phyloP scores from a whole-genome alignment of 2,888 invertebrate species.

The Chrysodeixis includens region DNA sequence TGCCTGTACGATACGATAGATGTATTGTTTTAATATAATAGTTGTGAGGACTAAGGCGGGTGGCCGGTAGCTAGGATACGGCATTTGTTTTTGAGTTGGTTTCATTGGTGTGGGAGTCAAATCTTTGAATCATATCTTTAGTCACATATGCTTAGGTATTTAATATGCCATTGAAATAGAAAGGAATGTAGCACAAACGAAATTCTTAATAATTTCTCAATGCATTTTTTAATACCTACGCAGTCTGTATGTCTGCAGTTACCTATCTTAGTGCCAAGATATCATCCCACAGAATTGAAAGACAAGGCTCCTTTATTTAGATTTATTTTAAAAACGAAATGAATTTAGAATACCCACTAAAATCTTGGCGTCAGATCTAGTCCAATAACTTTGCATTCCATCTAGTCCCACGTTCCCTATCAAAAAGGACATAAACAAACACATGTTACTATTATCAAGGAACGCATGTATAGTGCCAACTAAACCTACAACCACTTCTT shows the following conservation, averaged over 20 bases:
- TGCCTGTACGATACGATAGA: conserved; percentile 30
- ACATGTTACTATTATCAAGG: conserved; percentile 4
- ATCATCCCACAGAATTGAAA: too few relatives aligned
- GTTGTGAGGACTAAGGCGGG: not conserved
- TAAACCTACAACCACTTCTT: conserved; percentile 26
- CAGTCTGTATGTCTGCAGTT: too few relatives aligned
- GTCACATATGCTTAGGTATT: too few relatives aligned
- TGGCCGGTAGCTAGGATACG: conserved; percentile 21
- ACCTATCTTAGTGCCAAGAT: too few relatives aligned
- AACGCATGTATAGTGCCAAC: conserved; percentile 22
- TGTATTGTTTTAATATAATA: not conserved
- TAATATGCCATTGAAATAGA: too few relatives aligned
- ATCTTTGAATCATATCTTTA: too few relatives aligned
- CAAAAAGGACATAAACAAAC: conserved; percentile 8
- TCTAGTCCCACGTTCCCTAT: not conserved
- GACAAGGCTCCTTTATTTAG: too few relatives aligned
- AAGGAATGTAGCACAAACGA: too few relatives aligned
- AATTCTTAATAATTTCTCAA: too few relatives aligned
- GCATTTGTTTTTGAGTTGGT: not conserved
- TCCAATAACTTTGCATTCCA: not conserved
- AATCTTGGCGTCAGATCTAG: not conserved
- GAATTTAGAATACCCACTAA: not conserved
- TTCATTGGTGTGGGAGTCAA: too few relatives aligned
- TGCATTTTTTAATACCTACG: too few relatives aligned
- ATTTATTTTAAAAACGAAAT: too few relatives aligned